Base-by-base conservation (phyloP, 1,140 invertebrate genomes). In the Caenorhabditis brenneri region DNA sequence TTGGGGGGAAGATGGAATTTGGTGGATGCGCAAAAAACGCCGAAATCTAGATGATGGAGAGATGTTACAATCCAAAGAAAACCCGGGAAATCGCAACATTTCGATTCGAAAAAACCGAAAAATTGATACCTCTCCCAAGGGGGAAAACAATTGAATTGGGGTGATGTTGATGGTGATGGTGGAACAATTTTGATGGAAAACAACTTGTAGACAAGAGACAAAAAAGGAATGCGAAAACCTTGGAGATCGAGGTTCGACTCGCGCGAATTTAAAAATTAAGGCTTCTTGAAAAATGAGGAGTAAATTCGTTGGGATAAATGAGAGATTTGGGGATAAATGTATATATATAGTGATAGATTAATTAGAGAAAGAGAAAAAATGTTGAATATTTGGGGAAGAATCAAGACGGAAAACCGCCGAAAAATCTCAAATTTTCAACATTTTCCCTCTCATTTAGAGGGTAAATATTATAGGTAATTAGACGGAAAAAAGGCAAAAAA, bases 201-300 rank as follows among this genome's bases (percentile, higher is more conserved):
- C 22, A 27, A 55, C 22, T 27, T 27, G 53, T 27, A 55, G 24
- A 55, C 22, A 27, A 55, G 12, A 42, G 12, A 42, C 5, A 58
- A 24, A 27, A 74, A 1, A 74, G 65, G 65, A 74, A 74, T 74
- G 65, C 65, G 65, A 74, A 74, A 74, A 74, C 36, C 65, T 39
- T 31, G 36, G 65, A 74, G 65, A 74, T 74, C 65, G 65, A 74
- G 65, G 65, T 42, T 24, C 36, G 65, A 74, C 65, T 74, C 65
- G 65, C 65, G 65, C 65, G 42, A 74, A 42, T 74, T 74, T 74
- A 42, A 74, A 74, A 74, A 74, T 74, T 74, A 74, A 74, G 65
- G 65, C 65, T 74, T 74, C 65, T 24, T 12, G n/a, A n/a, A n/a
- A n/a, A n/a, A n/a, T n/a, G n/a, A 27, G 19, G 31, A 65, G 9